Conservation (phyloP, 2,113 vertebrate genomes). For the Channa argus region DNA sequence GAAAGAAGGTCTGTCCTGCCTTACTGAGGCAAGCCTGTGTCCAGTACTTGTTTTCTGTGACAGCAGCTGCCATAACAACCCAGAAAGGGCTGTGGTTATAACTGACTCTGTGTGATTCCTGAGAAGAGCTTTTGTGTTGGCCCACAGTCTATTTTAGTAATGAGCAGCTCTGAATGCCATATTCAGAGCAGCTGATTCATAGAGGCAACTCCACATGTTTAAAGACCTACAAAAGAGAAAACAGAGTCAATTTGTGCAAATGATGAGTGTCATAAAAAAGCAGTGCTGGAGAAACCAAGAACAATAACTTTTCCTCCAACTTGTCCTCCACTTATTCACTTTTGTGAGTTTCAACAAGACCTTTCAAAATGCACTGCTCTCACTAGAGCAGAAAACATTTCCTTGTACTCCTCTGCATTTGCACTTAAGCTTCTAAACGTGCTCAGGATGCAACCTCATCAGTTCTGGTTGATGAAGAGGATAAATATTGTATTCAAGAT, state of each 20-base stretch:
- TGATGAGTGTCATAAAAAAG: background rate
- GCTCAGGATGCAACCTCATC: too few species aligned
- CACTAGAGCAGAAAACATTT: too few species aligned
- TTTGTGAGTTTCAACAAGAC: too few species aligned
- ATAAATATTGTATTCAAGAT: too few species aligned
- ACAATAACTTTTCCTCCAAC: too few species aligned
- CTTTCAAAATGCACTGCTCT: too few species aligned
- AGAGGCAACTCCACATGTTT: constrained; percentile 36
- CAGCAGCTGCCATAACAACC: constrained; percentile 91
- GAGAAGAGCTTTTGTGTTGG: constrained; percentile 53
- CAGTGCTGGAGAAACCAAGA: background rate
- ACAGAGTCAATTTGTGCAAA: constrained; percentile 5
- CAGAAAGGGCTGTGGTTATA: constrained; percentile 84
- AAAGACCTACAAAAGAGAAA: constrained; percentile 61
- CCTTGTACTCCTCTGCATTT: too few species aligned
- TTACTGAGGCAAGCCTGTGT: constrained; percentile 88
- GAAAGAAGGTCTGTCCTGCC: constrained; percentile 78
- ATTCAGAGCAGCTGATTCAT: constrained; percentile 39
- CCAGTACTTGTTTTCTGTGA: constrained; percentile 75
- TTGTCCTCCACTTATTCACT: too few species aligned
- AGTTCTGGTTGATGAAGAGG: too few species aligned
- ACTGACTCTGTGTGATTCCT: constrained; percentile 48
- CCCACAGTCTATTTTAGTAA: constrained; percentile 40
- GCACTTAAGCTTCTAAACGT: too few species aligned
- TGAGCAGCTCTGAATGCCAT: constrained; percentile 41